A percentile compares a stretch with the other conserved stretches of the same genome.
phyloP scores from a whole-genome alignment of 2,113 vertebrate genomes.

The Prunella fulvescens region DNA sequence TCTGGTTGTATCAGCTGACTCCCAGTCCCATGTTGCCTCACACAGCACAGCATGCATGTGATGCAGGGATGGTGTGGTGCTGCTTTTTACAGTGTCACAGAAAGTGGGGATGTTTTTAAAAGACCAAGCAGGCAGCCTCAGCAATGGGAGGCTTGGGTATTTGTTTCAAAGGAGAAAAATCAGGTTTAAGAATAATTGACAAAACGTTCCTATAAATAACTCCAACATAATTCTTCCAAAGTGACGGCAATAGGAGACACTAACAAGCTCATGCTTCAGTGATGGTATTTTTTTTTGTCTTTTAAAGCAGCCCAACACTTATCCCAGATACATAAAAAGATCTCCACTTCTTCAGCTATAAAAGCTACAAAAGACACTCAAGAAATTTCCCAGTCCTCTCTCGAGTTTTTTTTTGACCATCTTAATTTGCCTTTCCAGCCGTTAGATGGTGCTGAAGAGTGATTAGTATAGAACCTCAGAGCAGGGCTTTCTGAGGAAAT shows the following conservation, averaged over 20 bases:
- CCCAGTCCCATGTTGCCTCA: neutral
- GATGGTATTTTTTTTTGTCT: neutral
- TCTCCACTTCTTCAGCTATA: neutral
- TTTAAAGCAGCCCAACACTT: neutral
- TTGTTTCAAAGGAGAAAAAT: neutral
- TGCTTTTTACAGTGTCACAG: neutral
- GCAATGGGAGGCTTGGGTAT: neutral
- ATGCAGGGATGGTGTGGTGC: neutral
- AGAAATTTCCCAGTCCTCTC: neutral
- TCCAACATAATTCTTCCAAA: neutral
- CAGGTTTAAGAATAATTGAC: neutral
- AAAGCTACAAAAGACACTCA: neutral
- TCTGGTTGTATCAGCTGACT: neutral
- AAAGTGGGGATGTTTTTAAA: neutral
- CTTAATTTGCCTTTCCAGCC: neutral
- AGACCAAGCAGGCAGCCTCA: neutral
- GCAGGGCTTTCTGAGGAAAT: neutral
- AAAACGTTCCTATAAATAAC: neutral
- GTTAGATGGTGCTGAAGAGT: conserved; percentile 42
- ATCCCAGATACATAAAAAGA: neutral
- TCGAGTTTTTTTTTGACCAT: neutral
- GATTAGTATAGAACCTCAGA: neutral
- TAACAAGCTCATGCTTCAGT: neutral
- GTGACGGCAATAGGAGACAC: neutral
- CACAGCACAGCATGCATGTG: accelerated